Conservation (phyloP, 2,113 vertebrate genomes). For the Phalacrocorax carbo region DNA sequence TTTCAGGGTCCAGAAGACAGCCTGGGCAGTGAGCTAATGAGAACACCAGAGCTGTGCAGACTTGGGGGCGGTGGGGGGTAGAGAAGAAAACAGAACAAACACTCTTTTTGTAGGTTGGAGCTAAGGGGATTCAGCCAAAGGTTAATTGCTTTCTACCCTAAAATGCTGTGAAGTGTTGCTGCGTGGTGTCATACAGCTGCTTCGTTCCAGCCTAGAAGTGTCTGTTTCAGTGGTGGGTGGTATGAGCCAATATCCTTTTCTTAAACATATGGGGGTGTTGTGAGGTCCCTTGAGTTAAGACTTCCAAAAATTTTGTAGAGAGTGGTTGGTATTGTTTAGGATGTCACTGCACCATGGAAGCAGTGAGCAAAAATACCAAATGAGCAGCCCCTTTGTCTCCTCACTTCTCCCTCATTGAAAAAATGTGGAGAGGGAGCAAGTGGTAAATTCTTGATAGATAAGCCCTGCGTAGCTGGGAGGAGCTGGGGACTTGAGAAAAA, state of each 20-base stretch:
- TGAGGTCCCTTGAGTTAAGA: neutral
- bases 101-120: conserved; percentile 48
- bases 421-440: neutral
- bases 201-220: conserved; percentile 34
- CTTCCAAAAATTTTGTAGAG: neutral
- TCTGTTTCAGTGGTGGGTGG: conserved; percentile 64
- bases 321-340: neutral
- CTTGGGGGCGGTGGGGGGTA: neutral
- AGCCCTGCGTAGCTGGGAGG: neutral
- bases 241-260: conserved; percentile 37
- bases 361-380: neutral
- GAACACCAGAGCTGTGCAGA: conserved; percentile 55
- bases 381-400: neutral
- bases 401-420: neutral
- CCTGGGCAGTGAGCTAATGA: conserved; percentile 44
- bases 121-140: conserved; percentile 70
- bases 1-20: conserved; percentile 16
- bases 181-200: conserved; percentile 65
- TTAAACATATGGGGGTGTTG: neutral
- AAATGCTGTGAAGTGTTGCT: conserved; percentile 62
- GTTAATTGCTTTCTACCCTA: conserved; percentile 68
- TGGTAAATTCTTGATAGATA: neutral
- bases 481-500: neutral
- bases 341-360: neutral
- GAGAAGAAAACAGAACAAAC: conserved; percentile 61